A percentile compares a stretch with the other conserved stretches of the same genome.
phyloP scores from a whole-genome alignment of 1,140 invertebrate species.

The Drosophila burlai region DNA sequence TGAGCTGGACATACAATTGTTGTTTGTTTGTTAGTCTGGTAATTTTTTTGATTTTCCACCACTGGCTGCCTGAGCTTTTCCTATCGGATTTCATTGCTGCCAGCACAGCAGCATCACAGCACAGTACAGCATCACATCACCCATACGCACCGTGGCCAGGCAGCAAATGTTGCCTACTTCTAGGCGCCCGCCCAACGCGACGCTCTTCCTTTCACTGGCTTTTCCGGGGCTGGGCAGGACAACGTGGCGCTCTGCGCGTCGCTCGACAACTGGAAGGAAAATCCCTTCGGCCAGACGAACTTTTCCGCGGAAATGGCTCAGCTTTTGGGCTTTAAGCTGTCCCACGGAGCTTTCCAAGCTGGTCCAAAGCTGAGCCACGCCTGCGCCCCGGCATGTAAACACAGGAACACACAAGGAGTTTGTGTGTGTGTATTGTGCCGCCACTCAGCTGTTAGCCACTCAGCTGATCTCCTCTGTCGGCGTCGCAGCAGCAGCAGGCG shows the following conservation, averaged over 20 bases:
- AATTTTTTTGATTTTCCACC: constrained; percentile 26
- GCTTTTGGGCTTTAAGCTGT: constrained; percentile 61
- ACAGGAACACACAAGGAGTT: constrained; percentile 15
- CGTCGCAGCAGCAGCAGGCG: constrained; percentile 3
- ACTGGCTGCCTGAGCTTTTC: constrained; percentile 24
- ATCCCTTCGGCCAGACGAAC: constrained; percentile 28
- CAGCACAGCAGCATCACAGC: constrained; percentile 14
- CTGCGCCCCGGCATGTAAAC: constrained; percentile 63
- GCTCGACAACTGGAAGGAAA: constrained; percentile 62
- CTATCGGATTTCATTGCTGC: constrained; percentile 27
- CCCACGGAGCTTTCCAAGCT: constrained; percentile 35
- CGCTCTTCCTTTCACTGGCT: constrained; percentile 15
- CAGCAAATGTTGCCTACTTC: constrained; percentile 49
- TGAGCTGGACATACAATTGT: constrained; percentile 3
- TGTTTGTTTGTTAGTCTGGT: not conserved
- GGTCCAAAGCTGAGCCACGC: constrained; percentile 59
- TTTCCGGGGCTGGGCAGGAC: constrained; percentile 32
- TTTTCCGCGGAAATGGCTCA: constrained; percentile 38
- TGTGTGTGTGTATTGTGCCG: constrained; percentile 40
- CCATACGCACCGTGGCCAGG: constrained; percentile 64
- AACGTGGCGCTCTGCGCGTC: constrained; percentile 66
- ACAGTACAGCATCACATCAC: constrained; percentile 18
- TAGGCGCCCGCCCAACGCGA: constrained; percentile 36
- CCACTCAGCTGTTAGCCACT: constrained; percentile 48
- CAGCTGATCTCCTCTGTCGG: constrained; percentile 28